phyloP scores from a whole-genome alignment of 2,797 vertebrate species.

The Brachyrhaphis roseni region DNA sequence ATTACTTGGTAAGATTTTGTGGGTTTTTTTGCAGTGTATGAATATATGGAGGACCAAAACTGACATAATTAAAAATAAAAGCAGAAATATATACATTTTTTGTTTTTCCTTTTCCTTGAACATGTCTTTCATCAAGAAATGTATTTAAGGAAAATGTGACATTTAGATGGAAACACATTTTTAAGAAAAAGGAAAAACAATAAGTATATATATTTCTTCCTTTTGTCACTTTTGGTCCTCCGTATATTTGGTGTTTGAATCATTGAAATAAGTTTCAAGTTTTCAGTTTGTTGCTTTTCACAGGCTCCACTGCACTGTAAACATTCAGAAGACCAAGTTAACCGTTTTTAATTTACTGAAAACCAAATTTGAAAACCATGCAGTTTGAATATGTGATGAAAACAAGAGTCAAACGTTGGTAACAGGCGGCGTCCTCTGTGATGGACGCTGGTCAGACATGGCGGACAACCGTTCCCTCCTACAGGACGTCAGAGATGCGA shows the following conservation, averaged over 20 bases:
- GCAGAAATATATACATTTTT: no score
- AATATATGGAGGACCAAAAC: no score
- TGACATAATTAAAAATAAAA: no score
- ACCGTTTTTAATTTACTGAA: background rate
- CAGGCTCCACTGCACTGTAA: background rate
- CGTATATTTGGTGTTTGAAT: background rate
- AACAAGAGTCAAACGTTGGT: conserved; percentile 13
- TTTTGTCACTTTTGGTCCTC: no score
- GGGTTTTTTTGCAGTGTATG: no score
- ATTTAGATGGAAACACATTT: no score
- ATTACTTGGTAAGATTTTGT: no score
- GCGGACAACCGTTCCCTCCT: conserved; percentile 37
- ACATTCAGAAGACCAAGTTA: background rate
- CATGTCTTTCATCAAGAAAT: no score
- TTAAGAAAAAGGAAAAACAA: no score
- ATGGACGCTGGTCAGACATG: conserved; percentile 40
- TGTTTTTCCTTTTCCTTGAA: no score
- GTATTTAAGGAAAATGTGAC: no score
- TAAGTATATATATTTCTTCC: no score
- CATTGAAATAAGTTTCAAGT: background rate
- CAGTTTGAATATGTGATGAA: conserved; percentile 10
- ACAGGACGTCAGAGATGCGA: conserved; percentile 34
- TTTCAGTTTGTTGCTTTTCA: background rate
- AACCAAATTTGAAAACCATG: conserved; percentile 11
- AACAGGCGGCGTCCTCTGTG: conserved; percentile 7